phyloP scores from a whole-genome alignment of 2,113 vertebrate genomes.

The Cervus canadensis region DNA sequence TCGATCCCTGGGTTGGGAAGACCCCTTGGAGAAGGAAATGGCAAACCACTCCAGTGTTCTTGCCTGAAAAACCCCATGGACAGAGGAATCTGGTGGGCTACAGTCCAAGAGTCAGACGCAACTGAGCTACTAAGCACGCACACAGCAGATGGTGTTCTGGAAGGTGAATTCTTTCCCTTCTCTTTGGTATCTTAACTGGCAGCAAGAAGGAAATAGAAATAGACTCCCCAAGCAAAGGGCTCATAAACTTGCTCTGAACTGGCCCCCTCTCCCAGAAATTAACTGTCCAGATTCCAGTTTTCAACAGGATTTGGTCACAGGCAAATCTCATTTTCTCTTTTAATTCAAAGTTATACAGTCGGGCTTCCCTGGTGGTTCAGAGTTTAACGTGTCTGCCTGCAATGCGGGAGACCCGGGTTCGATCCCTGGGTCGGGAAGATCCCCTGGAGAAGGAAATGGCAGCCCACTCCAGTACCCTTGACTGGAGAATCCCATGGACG shows the following conservation, averaged over 20 bases:
- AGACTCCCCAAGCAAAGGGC: neutral
- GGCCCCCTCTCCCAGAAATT: neutral
- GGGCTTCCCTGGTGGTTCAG: neutral
- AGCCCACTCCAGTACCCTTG: neutral
- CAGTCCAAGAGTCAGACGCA: neutral
- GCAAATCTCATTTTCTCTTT: neutral
- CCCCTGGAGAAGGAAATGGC: neutral
- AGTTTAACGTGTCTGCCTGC: neutral
- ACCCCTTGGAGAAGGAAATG: neutral
- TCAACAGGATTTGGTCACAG: neutral
- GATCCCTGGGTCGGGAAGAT: neutral
- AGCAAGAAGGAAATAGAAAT: neutral
- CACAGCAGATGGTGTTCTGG: neutral
- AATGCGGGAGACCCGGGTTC: accelerated
- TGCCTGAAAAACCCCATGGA: neutral
- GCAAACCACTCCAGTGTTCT: neutral
- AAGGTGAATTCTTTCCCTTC: neutral
- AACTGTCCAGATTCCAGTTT: neutral
- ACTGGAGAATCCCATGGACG: neutral
- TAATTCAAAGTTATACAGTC: neutral
- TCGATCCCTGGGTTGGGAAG: neutral
- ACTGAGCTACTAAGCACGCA: neutral
- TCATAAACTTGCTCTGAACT: neutral
- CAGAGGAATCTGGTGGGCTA: neutral
- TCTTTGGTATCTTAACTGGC: neutral